phyloP scores from a whole-genome alignment of 2,888 invertebrate species.

The Scaptomyza polygonia region DNA sequence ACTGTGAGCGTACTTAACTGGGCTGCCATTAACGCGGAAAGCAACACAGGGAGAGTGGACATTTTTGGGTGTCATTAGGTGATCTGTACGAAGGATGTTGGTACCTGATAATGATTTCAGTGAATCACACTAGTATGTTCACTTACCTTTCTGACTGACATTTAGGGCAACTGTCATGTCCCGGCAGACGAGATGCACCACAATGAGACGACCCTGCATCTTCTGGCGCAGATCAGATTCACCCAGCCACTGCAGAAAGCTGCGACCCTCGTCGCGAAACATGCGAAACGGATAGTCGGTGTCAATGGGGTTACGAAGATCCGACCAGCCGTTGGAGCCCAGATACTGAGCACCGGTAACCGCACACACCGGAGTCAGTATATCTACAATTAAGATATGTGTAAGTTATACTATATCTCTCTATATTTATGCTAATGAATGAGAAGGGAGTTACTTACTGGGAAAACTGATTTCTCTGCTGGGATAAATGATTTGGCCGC shows the following conservation, averaged over 20 bases:
- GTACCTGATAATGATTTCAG: neutral
- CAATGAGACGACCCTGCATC: slow-evolving; percentile 92
- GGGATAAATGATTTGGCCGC: slow-evolving; percentile 94
- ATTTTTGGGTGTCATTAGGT: slow-evolving; percentile 85
- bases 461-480: slow-evolving; percentile 93
- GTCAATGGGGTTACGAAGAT: slow-evolving; percentile 90
- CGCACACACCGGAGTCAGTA: slow-evolving; percentile 92
- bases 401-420: neutral
- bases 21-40: slow-evolving; percentile 93
- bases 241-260: slow-evolving; percentile 93
- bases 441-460: slow-evolving; percentile 82
- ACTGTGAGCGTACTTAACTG: slow-evolving; percentile 88
- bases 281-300: slow-evolving; percentile 92
- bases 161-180: slow-evolving; percentile 87
- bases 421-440: slow-evolving; percentile 16
- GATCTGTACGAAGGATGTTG: slow-evolving; percentile 46
- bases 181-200: slow-evolving; percentile 91
- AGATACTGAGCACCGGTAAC: slow-evolving; percentile 94
- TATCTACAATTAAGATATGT: slow-evolving; percentile 85
- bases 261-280: slow-evolving; percentile 92
- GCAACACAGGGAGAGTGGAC: slow-evolving; percentile 94
- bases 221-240: slow-evolving; percentile 90
- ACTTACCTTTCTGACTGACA: slow-evolving; percentile 77
- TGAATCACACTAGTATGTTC: neutral
- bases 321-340: slow-evolving; percentile 91